Conservation (phyloP, 2,888 invertebrate species). For the Agriopis marginaria region DNA sequence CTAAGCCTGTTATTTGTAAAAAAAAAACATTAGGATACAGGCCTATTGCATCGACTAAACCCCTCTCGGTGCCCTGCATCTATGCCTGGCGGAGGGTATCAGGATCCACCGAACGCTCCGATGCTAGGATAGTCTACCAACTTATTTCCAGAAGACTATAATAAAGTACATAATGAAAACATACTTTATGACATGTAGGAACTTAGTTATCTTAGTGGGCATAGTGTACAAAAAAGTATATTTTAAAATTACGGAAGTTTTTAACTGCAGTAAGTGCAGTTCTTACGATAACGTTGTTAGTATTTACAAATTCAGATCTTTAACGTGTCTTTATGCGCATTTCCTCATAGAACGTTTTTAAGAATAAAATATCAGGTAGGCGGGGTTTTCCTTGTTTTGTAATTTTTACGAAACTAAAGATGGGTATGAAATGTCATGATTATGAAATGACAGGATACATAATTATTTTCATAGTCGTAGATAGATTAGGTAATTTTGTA, state of each 20-base stretch:
- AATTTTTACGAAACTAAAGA: neutral
- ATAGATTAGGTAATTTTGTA: neutral
- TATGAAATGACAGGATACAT: neutral
- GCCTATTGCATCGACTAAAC: too few species aligned
- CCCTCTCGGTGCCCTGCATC: too few species aligned
- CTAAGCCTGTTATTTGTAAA: too few species aligned
- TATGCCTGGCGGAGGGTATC: too few species aligned
- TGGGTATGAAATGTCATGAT: too few species aligned
- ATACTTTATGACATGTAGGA: neutral
- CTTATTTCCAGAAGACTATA: neutral
- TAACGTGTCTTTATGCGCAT: neutral
- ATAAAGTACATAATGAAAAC: neutral
- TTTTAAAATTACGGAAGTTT: constrained; percentile 3
- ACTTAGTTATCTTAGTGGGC: neutral
- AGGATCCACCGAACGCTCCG: too few species aligned
- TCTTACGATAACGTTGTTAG: neutral
- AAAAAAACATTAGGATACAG: too few species aligned
- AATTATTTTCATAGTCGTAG: neutral
- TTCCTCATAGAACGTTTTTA: constrained; percentile 5
- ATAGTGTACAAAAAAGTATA: neutral
- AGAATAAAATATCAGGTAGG: neutral
- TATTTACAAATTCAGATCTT: neutral
- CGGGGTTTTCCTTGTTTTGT: neutral
- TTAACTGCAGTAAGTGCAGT: neutral
- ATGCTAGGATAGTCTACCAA: too few species aligned